Evolutionary conservation across 2,113 vertebrate species (phyloP).

Genomic region (Elephas maximus): DNA sequence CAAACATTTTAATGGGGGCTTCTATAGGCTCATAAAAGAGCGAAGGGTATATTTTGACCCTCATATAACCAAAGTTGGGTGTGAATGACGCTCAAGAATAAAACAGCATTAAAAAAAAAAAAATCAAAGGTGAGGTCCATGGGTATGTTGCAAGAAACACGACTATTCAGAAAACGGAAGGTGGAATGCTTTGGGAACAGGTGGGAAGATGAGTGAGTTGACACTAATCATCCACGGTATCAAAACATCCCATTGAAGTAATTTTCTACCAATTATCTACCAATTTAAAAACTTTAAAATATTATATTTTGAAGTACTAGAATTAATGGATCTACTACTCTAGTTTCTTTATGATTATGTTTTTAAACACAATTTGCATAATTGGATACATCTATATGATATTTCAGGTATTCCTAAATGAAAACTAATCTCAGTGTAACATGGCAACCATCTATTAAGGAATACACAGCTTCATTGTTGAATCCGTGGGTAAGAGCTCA

Average conservation of each 20-base stretch:
- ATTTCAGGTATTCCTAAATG: background rate
- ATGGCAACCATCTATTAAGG: background rate
- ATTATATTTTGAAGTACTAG: background rate
- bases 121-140: background rate
- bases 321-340: background rate
- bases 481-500: background rate
- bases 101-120: rapidly evolving
- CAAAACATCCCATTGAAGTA: background rate
- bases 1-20: background rate
- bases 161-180: background rate
- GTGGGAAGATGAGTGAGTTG: background rate
- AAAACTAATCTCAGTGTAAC: background rate
- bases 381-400: background rate
- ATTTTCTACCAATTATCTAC: background rate
- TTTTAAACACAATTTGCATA: background rate
- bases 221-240: background rate
- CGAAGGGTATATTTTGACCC: background rate
- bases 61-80: background rate
- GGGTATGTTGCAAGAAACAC: rapidly evolving
- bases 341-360: background rate
- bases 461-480: background rate
- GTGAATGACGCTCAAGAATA: background rate
- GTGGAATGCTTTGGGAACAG: background rate
- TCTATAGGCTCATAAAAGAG: background rate
- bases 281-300: background rate